phyloP scores from a whole-genome alignment of 2,113 vertebrate species.

The Campylomormyrus tamandua region DNA sequence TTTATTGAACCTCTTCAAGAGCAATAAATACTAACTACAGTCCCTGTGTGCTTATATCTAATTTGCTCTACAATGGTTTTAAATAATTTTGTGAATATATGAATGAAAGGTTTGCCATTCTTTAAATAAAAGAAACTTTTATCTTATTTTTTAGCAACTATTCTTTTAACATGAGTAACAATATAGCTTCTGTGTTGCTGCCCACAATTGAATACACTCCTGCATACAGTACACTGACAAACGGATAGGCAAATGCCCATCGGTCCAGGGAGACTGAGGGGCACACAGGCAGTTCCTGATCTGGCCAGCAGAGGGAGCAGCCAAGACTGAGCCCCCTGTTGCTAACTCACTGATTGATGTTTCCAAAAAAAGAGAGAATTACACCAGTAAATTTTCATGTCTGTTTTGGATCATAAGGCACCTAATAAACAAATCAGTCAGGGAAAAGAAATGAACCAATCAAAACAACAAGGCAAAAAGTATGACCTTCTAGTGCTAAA shows the following conservation, averaged over 20 bases:
- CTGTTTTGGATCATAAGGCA: not conserved
- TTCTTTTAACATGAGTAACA: not conserved
- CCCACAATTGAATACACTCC: not conserved
- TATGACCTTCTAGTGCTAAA: not conserved
- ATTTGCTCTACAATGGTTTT: not conserved
- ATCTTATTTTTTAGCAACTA: not conserved
- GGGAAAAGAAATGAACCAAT: not conserved
- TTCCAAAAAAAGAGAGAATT: not conserved
- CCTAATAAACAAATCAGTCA: not conserved
- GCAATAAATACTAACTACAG: not conserved
- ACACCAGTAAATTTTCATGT: not conserved
- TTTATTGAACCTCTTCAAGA: not conserved
- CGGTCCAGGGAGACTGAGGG: no score
- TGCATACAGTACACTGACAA: not conserved
- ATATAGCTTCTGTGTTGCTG: not conserved
- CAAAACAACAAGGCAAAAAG: not conserved
- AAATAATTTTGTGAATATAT: not conserved
- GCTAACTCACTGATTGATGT: constrained; percentile 4
- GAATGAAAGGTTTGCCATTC: not conserved
- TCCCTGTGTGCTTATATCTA: not conserved
- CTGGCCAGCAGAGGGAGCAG: constrained; percentile 15
- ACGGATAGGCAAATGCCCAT: not conserved
- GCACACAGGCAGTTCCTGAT: not conserved
- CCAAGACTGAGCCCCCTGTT: not conserved
- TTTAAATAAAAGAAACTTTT: not conserved